Evolutionary conservation across 2,888 invertebrate species (phyloP).

Genomic region (Drosophila quinaria): DNA sequence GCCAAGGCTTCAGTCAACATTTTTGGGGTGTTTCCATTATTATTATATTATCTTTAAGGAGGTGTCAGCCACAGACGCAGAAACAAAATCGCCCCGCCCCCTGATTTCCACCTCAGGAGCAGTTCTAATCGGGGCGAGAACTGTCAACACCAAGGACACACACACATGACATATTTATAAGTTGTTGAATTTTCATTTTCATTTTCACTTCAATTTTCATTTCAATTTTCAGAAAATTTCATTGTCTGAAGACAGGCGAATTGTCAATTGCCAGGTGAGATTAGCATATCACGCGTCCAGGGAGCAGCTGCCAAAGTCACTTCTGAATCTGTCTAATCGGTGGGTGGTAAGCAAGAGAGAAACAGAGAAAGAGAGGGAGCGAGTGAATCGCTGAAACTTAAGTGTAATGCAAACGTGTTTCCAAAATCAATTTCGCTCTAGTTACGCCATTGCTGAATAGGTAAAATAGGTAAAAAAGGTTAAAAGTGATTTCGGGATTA

Average conservation of each 20-base stretch:
- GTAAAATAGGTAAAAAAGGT: no score
- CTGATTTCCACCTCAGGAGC: conserved; percentile 2
- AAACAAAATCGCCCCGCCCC: conserved; percentile 22
- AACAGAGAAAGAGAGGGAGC: no score
- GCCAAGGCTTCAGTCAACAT: conserved; percentile 50
- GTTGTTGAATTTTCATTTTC: conserved; percentile 75
- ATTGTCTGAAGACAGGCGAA: conserved; percentile 71
- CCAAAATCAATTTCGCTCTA: conserved; percentile 3
- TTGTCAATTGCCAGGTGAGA: conserved; percentile 73
- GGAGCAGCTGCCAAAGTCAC: conserved; percentile 34
- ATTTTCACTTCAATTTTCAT: conserved; percentile 53
- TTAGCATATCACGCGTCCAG: conserved; percentile 68
- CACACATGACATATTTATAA: conserved; percentile 65
- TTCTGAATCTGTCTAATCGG: neutral
- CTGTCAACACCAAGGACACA: conserved; percentile 56
- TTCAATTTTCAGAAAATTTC: conserved; percentile 66
- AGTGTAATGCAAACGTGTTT: conserved; percentile 10
- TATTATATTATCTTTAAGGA: conserved; percentile 69
- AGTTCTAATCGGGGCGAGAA: conserved; percentile 37
- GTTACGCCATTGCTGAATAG: neutral
- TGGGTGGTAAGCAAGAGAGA: neutral
- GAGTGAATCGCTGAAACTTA: neutral
- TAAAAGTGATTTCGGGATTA: neutral
- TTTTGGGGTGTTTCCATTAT: conserved; percentile 56
- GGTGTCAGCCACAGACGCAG: conserved; percentile 73